A percentile compares a stretch with the other conserved stretches of the same genome.
phyloP scores from a whole-genome alignment of 2,888 invertebrate genomes.

The Ectemnius cavifrons region DNA sequence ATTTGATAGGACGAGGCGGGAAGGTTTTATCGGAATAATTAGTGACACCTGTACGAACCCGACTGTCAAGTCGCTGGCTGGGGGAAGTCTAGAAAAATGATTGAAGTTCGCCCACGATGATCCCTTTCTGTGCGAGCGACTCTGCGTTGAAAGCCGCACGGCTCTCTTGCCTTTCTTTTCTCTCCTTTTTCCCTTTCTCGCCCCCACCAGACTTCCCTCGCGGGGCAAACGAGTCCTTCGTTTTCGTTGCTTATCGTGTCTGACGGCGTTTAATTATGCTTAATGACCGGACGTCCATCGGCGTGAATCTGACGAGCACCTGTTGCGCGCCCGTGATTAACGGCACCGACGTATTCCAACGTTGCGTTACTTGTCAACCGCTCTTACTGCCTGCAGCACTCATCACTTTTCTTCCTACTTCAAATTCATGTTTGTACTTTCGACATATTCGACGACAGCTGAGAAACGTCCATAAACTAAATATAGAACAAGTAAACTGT shows the following conservation, averaged over 20 bases:
- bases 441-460: too few species aligned
- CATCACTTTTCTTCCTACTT: too few species aligned
- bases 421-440: too few species aligned
- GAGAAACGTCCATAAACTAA: too few species aligned
- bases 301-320: conserved; percentile 33
- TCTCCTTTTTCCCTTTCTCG: not conserved
- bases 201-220: not conserved
- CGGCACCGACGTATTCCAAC: conserved; percentile 4
- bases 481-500: too few species aligned
- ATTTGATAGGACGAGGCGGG: conserved; percentile 32
- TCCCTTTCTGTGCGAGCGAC: conserved; percentile 21
- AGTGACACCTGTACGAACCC: conserved; percentile 56
- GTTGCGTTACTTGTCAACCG: too few species aligned
- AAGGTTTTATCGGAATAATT: conserved; percentile 59
- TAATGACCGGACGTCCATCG: conserved; percentile 33
- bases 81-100: conserved; percentile 32
- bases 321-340: conserved; percentile 45
- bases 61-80: conserved; percentile 16
- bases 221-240: not conserved
- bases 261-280: conserved; percentile 49
- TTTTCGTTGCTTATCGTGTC: conserved; percentile 22
- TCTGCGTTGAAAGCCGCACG: not conserved
- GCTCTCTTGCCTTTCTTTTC: conserved; percentile 5
- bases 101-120: conserved; percentile 54
- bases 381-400: too few species aligned